Percentiles rank a stretch among this genome's conserved stretches.
Conservation (phyloP, 2,888 invertebrate genomes). For the Idaea aversata region DNA sequence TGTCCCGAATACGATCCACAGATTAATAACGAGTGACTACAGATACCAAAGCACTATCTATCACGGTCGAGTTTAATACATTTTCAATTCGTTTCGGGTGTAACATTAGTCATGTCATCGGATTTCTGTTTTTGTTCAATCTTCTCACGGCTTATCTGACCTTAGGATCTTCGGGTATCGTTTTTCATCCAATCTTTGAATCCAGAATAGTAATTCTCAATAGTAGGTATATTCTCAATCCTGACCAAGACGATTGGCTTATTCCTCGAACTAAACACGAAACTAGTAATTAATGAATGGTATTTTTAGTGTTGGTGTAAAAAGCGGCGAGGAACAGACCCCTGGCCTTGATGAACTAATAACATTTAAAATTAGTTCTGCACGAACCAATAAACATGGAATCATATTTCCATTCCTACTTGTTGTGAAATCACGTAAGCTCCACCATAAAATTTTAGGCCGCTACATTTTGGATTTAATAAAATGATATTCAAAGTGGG, state of each 20-base stretch:
- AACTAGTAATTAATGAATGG: no score
- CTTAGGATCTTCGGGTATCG: conserved; percentile 23
- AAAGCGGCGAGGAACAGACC: conserved; percentile 2
- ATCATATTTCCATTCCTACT: conserved; percentile 17
- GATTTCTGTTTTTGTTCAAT: conserved; percentile 23
- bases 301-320: conserved; percentile 10
- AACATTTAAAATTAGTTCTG: conserved; percentile 24
- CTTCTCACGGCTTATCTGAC: conserved; percentile 29
- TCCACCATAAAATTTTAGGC: conserved; percentile 15
- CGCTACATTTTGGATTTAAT: background rate
- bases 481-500: background rate
- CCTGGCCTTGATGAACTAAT: conserved; percentile 27
- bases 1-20: conserved; percentile 1
- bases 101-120: conserved; percentile 32
- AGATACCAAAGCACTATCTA: background rate
- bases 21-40: conserved; percentile 1
- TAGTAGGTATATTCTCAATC: conserved; percentile 14
- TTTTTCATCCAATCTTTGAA: conserved; percentile 20
- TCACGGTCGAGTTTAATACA: conserved; percentile 9
- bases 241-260: background rate
- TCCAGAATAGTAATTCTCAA: conserved; percentile 13
- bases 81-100: conserved; percentile 17
- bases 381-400: conserved; percentile 25
- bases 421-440: conserved; percentile 14
- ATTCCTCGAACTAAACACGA: background rate